Evolutionary conservation across 2,797 vertebrate species (phyloP).

Genomic region (Okamejei kenojei): DNA sequence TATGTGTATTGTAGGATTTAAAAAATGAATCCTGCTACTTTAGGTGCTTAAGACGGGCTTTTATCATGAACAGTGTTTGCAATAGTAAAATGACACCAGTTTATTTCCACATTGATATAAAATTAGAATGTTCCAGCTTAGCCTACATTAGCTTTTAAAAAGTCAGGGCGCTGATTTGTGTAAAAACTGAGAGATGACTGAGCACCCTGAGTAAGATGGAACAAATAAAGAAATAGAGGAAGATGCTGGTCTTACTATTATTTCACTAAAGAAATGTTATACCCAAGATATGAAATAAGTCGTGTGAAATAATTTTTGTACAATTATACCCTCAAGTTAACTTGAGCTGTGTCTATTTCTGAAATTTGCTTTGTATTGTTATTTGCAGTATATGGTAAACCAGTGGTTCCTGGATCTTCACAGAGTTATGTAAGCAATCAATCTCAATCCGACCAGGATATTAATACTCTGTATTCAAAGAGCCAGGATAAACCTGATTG

Average conservation of each 20-base stretch:
- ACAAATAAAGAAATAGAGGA: not conserved
- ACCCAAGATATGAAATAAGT: not conserved
- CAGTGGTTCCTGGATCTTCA: slow-evolving; percentile 65
- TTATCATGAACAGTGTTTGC: not conserved
- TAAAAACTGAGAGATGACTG: not conserved
- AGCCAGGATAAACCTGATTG: slow-evolving; percentile 61
- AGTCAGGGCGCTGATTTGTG: not conserved
- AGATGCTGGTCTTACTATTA: not conserved
- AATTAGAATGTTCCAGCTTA: not conserved
- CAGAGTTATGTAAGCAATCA: slow-evolving; percentile 48
- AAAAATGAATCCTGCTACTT: not conserved
- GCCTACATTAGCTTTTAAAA: not conserved
- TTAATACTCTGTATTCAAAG: slow-evolving; percentile 1
- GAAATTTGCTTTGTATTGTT: not conserved
- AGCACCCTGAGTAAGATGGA: not conserved
- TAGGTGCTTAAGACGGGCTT: not conserved
- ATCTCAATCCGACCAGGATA: slow-evolving; percentile 41
- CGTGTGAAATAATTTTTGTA: not conserved
- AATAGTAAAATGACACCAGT: not conserved
- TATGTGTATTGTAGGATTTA: not conserved
- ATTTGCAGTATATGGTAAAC: slow-evolving; percentile 81
- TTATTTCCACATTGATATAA: not conserved
- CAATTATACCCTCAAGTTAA: not conserved
- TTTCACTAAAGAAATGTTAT: not conserved
- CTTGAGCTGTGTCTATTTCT: not conserved